phyloP scores from a whole-genome alignment of 1,140 invertebrate genomes.

The Asobara japonica region DNA sequence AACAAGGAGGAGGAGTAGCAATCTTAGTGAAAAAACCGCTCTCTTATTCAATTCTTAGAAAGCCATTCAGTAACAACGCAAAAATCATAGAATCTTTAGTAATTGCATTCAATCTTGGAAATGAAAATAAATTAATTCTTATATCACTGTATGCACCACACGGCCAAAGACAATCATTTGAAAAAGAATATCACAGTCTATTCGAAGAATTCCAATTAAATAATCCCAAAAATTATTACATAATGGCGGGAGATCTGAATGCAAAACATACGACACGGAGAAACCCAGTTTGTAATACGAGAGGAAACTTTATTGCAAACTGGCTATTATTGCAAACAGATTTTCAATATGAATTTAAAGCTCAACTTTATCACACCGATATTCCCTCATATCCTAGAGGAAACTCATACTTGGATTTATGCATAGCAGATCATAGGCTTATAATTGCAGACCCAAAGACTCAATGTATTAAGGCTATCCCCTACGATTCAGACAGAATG shows the following conservation, averaged over 20 bases:
- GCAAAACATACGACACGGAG: conserved; percentile 32
- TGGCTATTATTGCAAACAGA: conserved; percentile 32
- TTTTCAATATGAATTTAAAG: conserved; percentile 21
- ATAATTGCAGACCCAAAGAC: neutral
- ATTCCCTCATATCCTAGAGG: conserved; percentile 26
- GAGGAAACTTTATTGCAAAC: conserved; percentile 24
- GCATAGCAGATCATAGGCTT: conserved; percentile 30
- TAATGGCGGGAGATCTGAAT: conserved; percentile 42
- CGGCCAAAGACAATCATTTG: neutral
- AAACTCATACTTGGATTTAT: conserved; percentile 35
- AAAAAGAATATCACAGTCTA: neutral
- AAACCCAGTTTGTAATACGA: conserved; percentile 23
- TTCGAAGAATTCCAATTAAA: neutral
- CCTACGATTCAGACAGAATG: conserved; percentile 41
- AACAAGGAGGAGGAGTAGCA: conserved; percentile 19
- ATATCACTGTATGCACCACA: neutral
- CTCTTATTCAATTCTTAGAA: neutral
- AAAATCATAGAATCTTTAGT: neutral
- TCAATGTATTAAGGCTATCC: conserved; percentile 26
- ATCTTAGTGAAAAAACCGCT: conserved; percentile 22
- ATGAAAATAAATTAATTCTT: neutral
- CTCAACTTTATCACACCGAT: conserved; percentile 26
- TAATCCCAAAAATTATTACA: conserved; percentile 39
- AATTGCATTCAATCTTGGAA: neutral
- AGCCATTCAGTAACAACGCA: neutral